phyloP scores from a whole-genome alignment of 2,888 invertebrate genomes.

The Carabus problematicus region DNA sequence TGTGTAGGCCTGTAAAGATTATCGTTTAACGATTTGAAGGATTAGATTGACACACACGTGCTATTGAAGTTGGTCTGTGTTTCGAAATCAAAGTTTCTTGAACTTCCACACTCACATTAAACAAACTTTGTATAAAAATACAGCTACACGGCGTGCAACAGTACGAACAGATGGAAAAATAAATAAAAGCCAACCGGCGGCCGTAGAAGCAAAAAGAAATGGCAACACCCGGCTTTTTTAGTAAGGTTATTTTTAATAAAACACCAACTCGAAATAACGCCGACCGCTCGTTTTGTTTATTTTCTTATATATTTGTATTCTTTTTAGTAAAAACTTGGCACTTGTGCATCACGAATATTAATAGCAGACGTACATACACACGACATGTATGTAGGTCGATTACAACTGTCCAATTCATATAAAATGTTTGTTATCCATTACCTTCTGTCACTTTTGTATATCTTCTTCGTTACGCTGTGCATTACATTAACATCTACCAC shows the following conservation, averaged over 20 bases:
- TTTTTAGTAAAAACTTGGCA: too few species aligned
- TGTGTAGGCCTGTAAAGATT: too few species aligned
- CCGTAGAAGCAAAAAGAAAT: conserved; percentile 2
- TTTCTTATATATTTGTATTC: too few species aligned
- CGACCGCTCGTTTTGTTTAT: conserved; percentile 1
- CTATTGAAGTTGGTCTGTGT: conserved; percentile 7
- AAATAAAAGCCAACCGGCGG: not conserved
- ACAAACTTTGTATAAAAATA: conserved; percentile 15
- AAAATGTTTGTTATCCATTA: too few species aligned
- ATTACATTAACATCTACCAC: too few species aligned
- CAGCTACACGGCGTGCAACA: not conserved
- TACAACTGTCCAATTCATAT: too few species aligned
- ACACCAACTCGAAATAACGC: conserved; percentile 5
- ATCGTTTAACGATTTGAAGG: too few species aligned
- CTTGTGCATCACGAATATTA: too few species aligned
- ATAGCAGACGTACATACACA: too few species aligned
- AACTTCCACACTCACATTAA: not conserved
- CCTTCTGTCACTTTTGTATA: too few species aligned
- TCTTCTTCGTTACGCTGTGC: too few species aligned
- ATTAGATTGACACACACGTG: not conserved
- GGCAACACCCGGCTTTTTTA: not conserved
- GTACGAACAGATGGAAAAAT: conserved; percentile 6
- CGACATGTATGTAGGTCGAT: too few species aligned
- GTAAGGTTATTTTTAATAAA: not conserved
- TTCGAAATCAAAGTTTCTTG: conserved; percentile 12